Evolutionary conservation across 2,797 vertebrate species (phyloP), one percentile per base, ranked within the genome.

Genomic region (Cryptoblepharus egeriae): DNA sequence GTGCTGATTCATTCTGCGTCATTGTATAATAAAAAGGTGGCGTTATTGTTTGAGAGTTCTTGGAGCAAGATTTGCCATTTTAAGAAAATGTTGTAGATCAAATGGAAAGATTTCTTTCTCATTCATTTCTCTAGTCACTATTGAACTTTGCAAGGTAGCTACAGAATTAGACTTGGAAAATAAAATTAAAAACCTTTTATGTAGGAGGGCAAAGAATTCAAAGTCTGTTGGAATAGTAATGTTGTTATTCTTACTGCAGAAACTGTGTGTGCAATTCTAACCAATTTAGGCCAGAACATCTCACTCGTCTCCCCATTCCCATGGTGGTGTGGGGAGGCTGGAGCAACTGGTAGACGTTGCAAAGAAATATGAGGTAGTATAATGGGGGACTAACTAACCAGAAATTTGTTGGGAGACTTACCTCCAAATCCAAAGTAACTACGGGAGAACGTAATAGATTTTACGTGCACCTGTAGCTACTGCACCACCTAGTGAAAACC

Each of bases 1-100:
- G 22, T 10, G 49, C 71, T 67, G 63, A 67, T 57, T 75, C 71
- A 67, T 74, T 75, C 61, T 81, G 61, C 30, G 61, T 58, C 61
- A 67, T 42, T 81, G 61, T 81, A 49, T 58, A 75, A 67, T 58
- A 75, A 75, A 75, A 75, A 75, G 61, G 30, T 11, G 61, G 80
- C n/a, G 13, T 67, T 75, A 75, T 67, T 58, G 30, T 37, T 24
- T 7, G 49, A 67, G 71, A 42, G n/a, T 75, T 39, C 32, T 81
- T 30, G 61, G 39, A 24, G 71, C 35, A 67, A 67, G 61, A 67
- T 74, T 81, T 64, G 45, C 61, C 57, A 39, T 75, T 81, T 74
- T 57, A 52, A 67, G 61, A 74, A 57, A 57, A 39, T 67, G 61
- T 49, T 81, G 58, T 67, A 67, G 32, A 75, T 75, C 45, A 65